Base-by-base conservation (phyloP, 2,888 invertebrate species). In the Tanypteryx hageni region DNA sequence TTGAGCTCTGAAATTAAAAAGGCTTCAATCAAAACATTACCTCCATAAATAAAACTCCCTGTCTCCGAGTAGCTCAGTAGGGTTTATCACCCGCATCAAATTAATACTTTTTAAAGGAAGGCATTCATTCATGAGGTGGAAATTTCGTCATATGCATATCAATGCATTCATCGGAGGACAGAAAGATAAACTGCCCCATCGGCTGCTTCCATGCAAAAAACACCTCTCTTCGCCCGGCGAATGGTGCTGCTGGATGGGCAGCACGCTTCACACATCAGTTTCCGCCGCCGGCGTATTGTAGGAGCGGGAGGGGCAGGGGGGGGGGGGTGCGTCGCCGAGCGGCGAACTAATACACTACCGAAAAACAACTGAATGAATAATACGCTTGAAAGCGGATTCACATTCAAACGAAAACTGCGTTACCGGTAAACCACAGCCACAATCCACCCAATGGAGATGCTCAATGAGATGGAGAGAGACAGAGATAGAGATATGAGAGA, bases 21-120 rank as follows among this genome's bases (percentile, higher is more conserved):
- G 44, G 44, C 44, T 44, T 1, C 44, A 1, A 44, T 44, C 1
- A 5, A 44, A 44, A 44, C n/a, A n/a, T n/a, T n/a, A n/a, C n/a
- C n/a, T n/a, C 1, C 44, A 44, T 44, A 44, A 44, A 44, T 44
- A 44, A 44, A 44, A 44, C 44, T 44, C 44, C 44, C 3, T 3
- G 5, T 44, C 44, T 44, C 44, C 44, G 44, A 44, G 5, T 44
- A 44, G 44, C 59, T 59, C 27, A 31, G 86, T 31, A 18, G 27
- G 59, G 59, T 86, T 86, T 86, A 86, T 86, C 61, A 86, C n/a
- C 59, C 86, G 86, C 18, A 22, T 61, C 86, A 86, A 86, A 86
- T 86, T 86, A 86, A 86, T 86, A 86, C 86, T 61, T 86, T 61
- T 61, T 31, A 31, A 59, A 61, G 31, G 86, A 27, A 61, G 27